A percentile compares a stretch with the other conserved stretches of the same genome.
phyloP scores from a whole-genome alignment of 2,797 vertebrate genomes.

The Pagetopsis macropterus region DNA sequence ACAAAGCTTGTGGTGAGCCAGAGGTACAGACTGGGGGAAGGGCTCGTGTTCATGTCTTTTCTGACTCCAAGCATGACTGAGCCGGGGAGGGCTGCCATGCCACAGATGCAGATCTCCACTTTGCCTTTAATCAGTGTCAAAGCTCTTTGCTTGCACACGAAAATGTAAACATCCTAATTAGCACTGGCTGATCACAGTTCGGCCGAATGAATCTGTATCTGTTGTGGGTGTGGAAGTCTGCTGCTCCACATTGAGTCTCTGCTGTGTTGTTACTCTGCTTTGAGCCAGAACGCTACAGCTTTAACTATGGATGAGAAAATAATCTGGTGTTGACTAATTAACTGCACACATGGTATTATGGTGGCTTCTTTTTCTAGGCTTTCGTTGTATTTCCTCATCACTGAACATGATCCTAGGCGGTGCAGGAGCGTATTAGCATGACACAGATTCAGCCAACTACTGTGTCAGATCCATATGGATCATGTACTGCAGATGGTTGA shows the following conservation, averaged over 20 bases:
- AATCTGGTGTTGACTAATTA: conserved; percentile 55
- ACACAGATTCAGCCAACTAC: background rate
- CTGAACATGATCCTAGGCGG: conserved; percentile 21
- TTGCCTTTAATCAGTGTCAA: conserved; percentile 72
- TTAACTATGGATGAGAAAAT: conserved; percentile 41
- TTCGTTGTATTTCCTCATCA: conserved; percentile 29
- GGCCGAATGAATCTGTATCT: conserved; percentile 58
- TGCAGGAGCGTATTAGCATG: conserved; percentile 3
- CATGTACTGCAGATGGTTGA: conserved; percentile 35
- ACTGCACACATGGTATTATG: conserved; percentile 17
- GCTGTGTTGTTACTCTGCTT: conserved; percentile 34
- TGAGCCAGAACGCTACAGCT: conserved; percentile 42
- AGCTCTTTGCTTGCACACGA: conserved; percentile 50
- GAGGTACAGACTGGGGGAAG: conserved; percentile 55
- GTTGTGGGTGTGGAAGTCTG: conserved; percentile 44
- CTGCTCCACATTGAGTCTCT: conserved; percentile 36
- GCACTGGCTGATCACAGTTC: conserved; percentile 54
- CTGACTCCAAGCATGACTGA: conserved; percentile 63
- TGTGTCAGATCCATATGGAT: conserved; percentile 31
- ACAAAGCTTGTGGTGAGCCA: conserved; percentile 41
- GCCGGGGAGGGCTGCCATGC: conserved; percentile 40
- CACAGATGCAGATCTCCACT: conserved; percentile 57
- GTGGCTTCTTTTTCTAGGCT: conserved; percentile 38
- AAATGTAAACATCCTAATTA: conserved; percentile 70
- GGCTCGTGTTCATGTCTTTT: conserved; percentile 55